A percentile compares a stretch with the other conserved stretches of the same genome.
Conservation (phyloP, 2,113 vertebrate species). For the Centropus bengalensis region DNA sequence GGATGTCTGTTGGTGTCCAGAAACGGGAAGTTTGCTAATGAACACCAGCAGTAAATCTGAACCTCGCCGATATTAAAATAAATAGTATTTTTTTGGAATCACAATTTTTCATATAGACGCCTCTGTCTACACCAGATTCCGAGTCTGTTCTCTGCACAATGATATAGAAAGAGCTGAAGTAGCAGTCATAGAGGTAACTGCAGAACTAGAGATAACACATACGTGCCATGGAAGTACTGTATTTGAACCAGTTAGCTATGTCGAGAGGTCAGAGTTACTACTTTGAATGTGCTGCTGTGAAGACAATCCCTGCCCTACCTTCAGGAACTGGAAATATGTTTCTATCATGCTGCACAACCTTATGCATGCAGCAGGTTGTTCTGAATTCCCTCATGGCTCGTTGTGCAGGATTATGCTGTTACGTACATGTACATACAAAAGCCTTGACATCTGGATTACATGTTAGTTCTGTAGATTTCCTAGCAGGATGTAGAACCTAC, state of each 20-base stretch:
- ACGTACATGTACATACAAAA: background rate
- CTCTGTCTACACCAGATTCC: background rate
- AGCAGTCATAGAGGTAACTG: background rate
- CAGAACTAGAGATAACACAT: background rate
- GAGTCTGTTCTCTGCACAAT: background rate
- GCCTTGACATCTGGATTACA: background rate
- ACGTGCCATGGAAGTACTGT: background rate
- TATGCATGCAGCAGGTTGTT: background rate
- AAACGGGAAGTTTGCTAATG: background rate
- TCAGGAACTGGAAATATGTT: background rate
- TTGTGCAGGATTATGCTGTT: background rate
- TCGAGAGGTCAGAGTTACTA: background rate
- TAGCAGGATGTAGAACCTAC: background rate
- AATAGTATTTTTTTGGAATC: accelerated
- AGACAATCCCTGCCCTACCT: background rate
- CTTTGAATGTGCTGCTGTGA: background rate
- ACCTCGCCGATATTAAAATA: background rate
- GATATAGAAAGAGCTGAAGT: accelerated
- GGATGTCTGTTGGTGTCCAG: background rate
- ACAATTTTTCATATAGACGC: background rate
- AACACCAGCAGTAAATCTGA: background rate
- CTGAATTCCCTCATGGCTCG: background rate
- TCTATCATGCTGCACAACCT: background rate
- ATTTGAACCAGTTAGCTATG: background rate
- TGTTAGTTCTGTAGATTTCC: background rate